phyloP scores from a whole-genome alignment of 2,113 vertebrate species.

The Gallinago undulata region DNA sequence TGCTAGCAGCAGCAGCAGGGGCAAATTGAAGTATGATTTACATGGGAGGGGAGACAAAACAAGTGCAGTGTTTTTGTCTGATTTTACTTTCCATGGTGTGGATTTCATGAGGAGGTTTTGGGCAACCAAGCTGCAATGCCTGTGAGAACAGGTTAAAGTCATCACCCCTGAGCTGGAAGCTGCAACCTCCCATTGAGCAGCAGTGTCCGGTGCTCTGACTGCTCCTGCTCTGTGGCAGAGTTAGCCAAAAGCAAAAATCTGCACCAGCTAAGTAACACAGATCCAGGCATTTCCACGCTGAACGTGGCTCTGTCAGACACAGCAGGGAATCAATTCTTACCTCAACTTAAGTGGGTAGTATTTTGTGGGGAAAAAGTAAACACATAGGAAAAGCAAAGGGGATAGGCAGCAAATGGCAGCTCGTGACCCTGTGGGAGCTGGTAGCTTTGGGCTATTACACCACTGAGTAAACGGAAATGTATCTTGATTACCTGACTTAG shows the following conservation, averaged over 20 bases:
- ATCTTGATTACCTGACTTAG: neutral
- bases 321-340: neutral
- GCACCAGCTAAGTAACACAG: neutral
- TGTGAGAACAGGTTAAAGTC: neutral
- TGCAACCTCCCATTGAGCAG: neutral
- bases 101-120: neutral
- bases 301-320: neutral
- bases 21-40: neutral
- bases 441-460: neutral
- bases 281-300: neutral
- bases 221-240: neutral
- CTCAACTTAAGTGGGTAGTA: neutral
- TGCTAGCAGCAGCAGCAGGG: neutral
- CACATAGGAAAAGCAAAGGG: neutral
- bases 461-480: neutral
- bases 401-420: neutral
- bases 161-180: neutral
- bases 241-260: neutral
- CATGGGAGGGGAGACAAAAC: neutral
- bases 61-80: neutral
- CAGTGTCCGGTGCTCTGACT: neutral
- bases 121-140: neutral
- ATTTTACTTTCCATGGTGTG: neutral
- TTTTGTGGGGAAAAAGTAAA: neutral
- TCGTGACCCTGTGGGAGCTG: neutral